phyloP scores from a whole-genome alignment of 2,113 vertebrate genomes.

The Larimichthys crocea region DNA sequence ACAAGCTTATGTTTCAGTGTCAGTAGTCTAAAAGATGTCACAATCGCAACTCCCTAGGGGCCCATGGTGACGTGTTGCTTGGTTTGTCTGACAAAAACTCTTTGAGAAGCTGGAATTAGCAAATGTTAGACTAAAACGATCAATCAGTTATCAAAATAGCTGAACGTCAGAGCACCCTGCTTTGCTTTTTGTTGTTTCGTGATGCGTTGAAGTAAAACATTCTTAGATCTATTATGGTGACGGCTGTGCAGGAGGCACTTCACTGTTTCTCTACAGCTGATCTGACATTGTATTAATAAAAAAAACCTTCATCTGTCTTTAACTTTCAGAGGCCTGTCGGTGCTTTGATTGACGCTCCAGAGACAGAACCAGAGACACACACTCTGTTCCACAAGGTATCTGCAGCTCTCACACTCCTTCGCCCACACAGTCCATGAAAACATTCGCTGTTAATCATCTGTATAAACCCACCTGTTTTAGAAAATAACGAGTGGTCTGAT shows the following conservation, averaged over 20 bases:
- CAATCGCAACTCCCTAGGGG: not conserved
- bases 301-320: not conserved
- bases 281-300: not conserved
- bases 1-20: not conserved
- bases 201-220: not conserved
- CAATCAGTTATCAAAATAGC: not conserved
- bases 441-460: not conserved
- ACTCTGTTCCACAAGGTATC: conserved; percentile 73
- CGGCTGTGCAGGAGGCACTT: not conserved
- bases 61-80: not conserved
- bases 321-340: conserved; percentile 77
- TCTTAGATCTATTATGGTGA: not conserved
- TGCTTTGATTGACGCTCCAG: conserved; percentile 77
- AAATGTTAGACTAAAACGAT: not conserved
- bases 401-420: conserved; percentile 14
- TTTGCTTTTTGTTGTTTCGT: not conserved
- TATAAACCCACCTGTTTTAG: not conserved
- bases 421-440: conserved; percentile 8
- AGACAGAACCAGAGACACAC: conserved; percentile 67
- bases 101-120: not conserved
- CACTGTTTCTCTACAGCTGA: not conserved
- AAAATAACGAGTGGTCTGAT: not conserved
- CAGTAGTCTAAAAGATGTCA: not conserved
- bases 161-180: not conserved
- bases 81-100: not conserved